Base-by-base conservation (phyloP, 1,140 invertebrate species). In the Campodea augens region DNA sequence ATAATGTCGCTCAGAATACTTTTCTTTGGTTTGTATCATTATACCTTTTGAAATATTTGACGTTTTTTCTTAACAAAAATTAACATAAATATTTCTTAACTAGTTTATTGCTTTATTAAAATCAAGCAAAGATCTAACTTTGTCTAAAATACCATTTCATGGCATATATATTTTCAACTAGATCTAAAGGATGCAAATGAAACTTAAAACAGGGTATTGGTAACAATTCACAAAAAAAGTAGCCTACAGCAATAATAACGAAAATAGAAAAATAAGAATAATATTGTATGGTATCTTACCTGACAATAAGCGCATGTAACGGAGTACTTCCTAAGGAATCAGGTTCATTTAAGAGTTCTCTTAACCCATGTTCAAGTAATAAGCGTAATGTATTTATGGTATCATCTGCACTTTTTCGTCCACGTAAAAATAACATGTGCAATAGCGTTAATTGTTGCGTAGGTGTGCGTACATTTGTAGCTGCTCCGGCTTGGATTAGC, bases 381-480 rank as follows among this genome's bases (percentile, higher is more conserved):
- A 79, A 59, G 46, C 75, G 69, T 22, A 75, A 64, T 0, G 74
- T 77, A 25, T 66, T 63, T 23, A 79, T 60, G 0, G 77, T 78
- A 53, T 78, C 76, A 51, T 78, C 76, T 0, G 77, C 75, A 7
- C 70, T 71, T 52, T 78, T 79, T 48, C 74, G 66, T 4, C 72
- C 73, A 15, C 71, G 66, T 41, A 75, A 60, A 37, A 75, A 67
- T 3, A 76, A 68, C 46, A 78, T 71, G 60, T 79, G 77, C 10
- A 79, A 54, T 12, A 76, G 63, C 2, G 76, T 79, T 74, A 79
- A 77, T 55, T 79, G 77, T 54, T 80, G 75, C 2, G 77, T 81
- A 44, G 73, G 72, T 1, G 77, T 81, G 21, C 72, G 58, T 1
- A 79, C 77, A 3, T 67, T 74, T 2, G 74, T 74, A 32, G 74